Percentiles rank a stretch among this genome's conserved stretches.
phyloP scores from a whole-genome alignment of 2,888 invertebrate genomes.

The Erynnis tages region DNA sequence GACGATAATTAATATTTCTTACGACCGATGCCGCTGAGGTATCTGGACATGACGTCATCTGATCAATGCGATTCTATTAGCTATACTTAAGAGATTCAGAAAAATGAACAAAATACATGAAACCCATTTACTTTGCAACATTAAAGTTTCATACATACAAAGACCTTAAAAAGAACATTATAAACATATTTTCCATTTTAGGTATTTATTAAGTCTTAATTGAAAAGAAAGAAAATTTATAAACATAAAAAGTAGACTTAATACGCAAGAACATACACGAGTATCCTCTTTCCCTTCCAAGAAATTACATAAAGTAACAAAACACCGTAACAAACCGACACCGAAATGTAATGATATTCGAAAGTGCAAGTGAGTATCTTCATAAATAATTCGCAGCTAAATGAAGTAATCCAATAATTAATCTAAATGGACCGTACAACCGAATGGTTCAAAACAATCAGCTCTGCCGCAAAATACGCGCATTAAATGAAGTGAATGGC shows the following conservation, averaged over 20 bases:
- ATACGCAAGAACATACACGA: too few relatives aligned
- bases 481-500: slow-evolving; percentile 82
- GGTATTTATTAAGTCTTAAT: too few relatives aligned
- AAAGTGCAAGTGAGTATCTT: slow-evolving; percentile 32
- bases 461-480: slow-evolving; percentile 80
- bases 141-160: too few relatives aligned
- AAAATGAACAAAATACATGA: too few relatives aligned
- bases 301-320: background rate
- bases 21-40: slow-evolving; percentile 32
- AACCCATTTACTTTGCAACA: too few relatives aligned
- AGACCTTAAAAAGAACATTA: too few relatives aligned
- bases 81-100: too few relatives aligned
- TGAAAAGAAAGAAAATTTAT: too few relatives aligned
- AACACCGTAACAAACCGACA: background rate
- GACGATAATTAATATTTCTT: slow-evolving; percentile 71
- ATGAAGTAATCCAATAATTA: slow-evolving; percentile 82
- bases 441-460: slow-evolving; percentile 82
- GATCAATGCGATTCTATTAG: too few relatives aligned
- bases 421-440: slow-evolving; percentile 81
- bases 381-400: slow-evolving; percentile 67
- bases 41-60: background rate
- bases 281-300: too few relatives aligned
- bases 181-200: too few relatives aligned
- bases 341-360: slow-evolving; percentile 5
- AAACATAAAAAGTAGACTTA: too few relatives aligned